Base-by-base conservation (phyloP, 2,888 invertebrate genomes). In the Sarcophaga carnaria region DNA sequence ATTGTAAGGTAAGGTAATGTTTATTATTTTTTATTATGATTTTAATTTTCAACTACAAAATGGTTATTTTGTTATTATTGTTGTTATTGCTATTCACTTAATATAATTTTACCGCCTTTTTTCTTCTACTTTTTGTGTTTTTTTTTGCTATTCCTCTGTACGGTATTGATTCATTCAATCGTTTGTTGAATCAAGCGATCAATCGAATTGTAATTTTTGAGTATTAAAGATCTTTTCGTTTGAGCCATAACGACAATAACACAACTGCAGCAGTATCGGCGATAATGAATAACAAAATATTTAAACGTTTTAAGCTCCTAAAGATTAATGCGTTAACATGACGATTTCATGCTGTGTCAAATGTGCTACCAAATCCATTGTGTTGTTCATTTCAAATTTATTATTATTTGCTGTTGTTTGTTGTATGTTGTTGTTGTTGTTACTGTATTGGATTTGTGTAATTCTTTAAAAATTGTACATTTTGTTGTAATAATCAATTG, bases 311-410 rank as follows among this genome's bases (percentile, higher is more conserved):
- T 76, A 79, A 84, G 71, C 67, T 72, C 17, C 67, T 76, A 85
- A 90, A 90, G 91, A 91, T 91, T 88, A 91, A 91, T 91, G 92
- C 91, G 89, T 90, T 89, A 89, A 86, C 88, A 88, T 88, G 85
- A 83, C 86, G 80, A 86, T 83, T 79, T 86, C 86, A 80, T 85
- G 87, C 87, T 87, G 85, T 78, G 88, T 80, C 85, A 83, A 85
- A 83, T 80, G 60, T 80, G 87, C 87, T 85, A 85, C 87, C 85
- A 76, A 37, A 69, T 62, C 74, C 14, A 83, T 83, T 83, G 4
- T 74, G 4, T 74, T 60, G 27, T 69, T 27, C 25, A 22, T 49
- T 74, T 59, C 74, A 59, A 60, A 27, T 60, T 14, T 59, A 59
- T 17, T 22, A 11, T 10, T 22, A 49, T 60, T 49, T 37, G 10